Evolutionary conservation across 2,797 vertebrate species (phyloP).

Genomic region (Tenualosa thibaudeaui): DNA sequence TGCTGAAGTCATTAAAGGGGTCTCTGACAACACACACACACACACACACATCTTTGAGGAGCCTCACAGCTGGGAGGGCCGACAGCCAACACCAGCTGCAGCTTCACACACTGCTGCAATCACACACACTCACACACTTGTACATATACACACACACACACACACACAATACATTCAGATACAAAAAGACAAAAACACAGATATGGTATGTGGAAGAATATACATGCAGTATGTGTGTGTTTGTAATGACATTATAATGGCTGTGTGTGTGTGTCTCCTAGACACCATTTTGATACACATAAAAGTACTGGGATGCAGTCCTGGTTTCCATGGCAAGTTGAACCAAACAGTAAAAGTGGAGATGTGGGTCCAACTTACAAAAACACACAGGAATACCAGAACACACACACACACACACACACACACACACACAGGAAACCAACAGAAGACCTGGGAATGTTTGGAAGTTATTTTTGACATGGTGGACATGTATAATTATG

Average conservation of each 20-base stretch:
- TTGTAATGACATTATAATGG: too few species aligned
- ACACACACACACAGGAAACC: constrained; percentile 21
- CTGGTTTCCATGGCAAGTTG: background rate
- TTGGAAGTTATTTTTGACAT: background rate
- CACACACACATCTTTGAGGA: background rate
- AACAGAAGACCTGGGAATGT: constrained; percentile 18
- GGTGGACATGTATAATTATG: background rate
- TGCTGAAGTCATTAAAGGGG: background rate
- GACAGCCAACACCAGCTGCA: background rate
- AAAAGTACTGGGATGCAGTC: background rate
- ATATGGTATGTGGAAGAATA: background rate
- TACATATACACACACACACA: background rate
- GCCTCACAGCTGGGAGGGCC: background rate
- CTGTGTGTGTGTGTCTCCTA: too few species aligned
- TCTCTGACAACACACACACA: background rate
- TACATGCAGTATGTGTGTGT: background rate
- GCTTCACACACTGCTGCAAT: constrained; percentile 27
- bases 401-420: constrained; percentile 10
- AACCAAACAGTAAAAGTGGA: background rate
- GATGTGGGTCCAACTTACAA: background rate
- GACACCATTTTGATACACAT: background rate
- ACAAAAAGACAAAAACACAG: background rate
- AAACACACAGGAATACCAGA: background rate
- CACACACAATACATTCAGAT: background rate
- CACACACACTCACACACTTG: constrained; percentile 19